Conservation (phyloP, 2,113 vertebrate species). For the Polypterus bichir region DNA sequence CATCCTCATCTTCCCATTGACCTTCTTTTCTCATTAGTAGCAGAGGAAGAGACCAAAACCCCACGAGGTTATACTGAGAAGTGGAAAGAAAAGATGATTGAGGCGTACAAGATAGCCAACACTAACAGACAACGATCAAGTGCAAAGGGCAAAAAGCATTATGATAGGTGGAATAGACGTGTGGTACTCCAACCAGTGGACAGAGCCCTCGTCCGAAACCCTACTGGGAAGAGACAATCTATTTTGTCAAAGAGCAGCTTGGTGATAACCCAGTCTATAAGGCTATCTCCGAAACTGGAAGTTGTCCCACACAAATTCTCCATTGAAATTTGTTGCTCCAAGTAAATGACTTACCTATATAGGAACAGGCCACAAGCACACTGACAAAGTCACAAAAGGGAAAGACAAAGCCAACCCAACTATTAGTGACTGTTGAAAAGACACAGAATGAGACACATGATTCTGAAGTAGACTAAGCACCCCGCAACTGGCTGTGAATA, state of each 20-base stretch:
- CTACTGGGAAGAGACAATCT: slow-evolving; percentile 12
- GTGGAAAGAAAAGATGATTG: slow-evolving; percentile 4
- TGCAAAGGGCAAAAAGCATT: slow-evolving; percentile 3
- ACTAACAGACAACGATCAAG: slow-evolving; percentile 8
- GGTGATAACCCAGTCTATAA: slow-evolving; percentile 3
- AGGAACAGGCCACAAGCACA: not conserved
- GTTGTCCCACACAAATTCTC: not conserved
- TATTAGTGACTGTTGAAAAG: too few relatives aligned
- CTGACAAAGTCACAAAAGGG: too few relatives aligned
- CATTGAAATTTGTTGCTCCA: slow-evolving; percentile 3
- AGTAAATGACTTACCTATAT: slow-evolving; percentile 1
- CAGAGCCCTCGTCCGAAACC: slow-evolving; percentile 8
- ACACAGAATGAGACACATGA: too few relatives aligned
- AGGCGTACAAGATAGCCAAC: slow-evolving; percentile 10
- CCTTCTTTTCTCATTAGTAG: slow-evolving; percentile 1
- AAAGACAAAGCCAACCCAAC: too few relatives aligned
- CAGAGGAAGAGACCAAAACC: not conserved
- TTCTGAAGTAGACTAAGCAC: too few relatives aligned
- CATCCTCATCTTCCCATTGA: slow-evolving; percentile 9
- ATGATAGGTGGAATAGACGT: slow-evolving; percentile 6
- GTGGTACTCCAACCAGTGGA: slow-evolving; percentile 10
- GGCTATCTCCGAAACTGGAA: not conserved
- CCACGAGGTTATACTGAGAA: slow-evolving; percentile 1
- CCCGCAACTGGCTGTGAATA: too few relatives aligned
- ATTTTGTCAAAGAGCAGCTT: slow-evolving; percentile 4